Percentiles rank a stretch among this genome's conserved stretches.
These are phyloP conservation scores for Hassar affinis DNA, from an alignment of 2,113 vertebrate genomes.

Conservation along the genomic window DNA sequence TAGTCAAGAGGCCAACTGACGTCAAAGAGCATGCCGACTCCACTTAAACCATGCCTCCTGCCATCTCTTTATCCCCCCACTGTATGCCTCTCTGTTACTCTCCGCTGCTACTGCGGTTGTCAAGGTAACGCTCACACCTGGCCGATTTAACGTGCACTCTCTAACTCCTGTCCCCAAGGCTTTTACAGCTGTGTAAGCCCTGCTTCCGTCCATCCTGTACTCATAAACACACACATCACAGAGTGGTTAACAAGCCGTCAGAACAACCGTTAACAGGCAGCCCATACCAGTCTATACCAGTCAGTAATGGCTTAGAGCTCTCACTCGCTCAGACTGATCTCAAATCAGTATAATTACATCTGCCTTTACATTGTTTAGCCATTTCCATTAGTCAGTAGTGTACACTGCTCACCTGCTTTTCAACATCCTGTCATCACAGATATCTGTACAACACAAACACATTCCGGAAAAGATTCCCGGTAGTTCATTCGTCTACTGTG, in stretches of 20 bases:
- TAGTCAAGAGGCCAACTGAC: constrained; percentile 40
- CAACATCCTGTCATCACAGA: background rate
- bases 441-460: background rate
- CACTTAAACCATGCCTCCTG: constrained; percentile 23
- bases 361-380: background rate
- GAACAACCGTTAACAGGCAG: constrained; percentile 32
- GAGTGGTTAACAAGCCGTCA: constrained; percentile 43
- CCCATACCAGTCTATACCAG: constrained; percentile 1
- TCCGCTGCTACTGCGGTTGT: constrained; percentile 31
- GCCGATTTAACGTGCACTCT: constrained; percentile 39
- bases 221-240: constrained; percentile 50
- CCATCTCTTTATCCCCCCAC: background rate
- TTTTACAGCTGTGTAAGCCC: constrained; percentile 52
- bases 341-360: background rate
- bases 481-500: background rate
- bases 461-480: background rate
- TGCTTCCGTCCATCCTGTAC: constrained; percentile 42
- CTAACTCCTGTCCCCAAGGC: constrained; percentile 42
- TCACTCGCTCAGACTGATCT: background rate
- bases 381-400: background rate
- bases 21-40: constrained; percentile 36
- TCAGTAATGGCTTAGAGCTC: background rate
- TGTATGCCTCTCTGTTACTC: constrained; percentile 8
- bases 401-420: background rate
- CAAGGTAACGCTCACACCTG: constrained; percentile 55